Percentiles rank a stretch among this genome's conserved stretches.
Evolutionary conservation across 1,140 invertebrate species (phyloP).

Genomic region (Holotrichia oblita): DNA sequence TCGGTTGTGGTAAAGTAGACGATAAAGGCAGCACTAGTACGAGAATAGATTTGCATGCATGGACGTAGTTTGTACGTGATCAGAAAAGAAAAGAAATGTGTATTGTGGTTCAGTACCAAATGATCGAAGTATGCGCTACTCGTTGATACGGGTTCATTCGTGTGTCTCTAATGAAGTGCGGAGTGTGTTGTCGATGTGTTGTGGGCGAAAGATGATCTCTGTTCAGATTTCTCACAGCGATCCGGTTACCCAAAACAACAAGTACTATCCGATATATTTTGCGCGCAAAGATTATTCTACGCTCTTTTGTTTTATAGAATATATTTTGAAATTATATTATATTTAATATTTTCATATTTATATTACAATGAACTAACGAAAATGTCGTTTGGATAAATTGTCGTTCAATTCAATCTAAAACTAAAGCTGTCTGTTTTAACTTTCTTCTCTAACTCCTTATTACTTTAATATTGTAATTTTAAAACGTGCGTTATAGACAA

Average conservation of each 20-base stretch:
- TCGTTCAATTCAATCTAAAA: too few species aligned
- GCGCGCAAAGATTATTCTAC: neutral
- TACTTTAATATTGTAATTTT: too few species aligned
- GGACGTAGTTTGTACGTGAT: neutral
- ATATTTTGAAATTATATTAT: too few species aligned
- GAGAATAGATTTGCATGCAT: constrained; percentile 14
- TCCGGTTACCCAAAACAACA: neutral
- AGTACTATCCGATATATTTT: neutral
- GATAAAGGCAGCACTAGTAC: neutral
- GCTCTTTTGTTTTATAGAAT: too few species aligned
- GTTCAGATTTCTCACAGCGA: neutral
- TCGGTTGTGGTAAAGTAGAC: neutral
- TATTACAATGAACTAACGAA: too few species aligned
- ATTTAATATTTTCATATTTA: too few species aligned
- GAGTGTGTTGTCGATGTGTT: neutral
- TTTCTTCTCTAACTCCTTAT: too few species aligned
- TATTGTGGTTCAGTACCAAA: constrained; percentile 5
- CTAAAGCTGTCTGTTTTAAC: too few species aligned
- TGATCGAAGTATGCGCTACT: neutral
- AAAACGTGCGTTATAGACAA: too few species aligned
- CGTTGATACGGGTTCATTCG: neutral
- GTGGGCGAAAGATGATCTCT: constrained; percentile 2
- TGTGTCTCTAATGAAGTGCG: neutral
- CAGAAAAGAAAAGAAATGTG: constrained; percentile 16
- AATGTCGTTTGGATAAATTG: too few species aligned